Percentiles rank a stretch among this genome's conserved stretches.
phyloP scores from a whole-genome alignment of 1,140 invertebrate species.

The Drosophila leontia region DNA sequence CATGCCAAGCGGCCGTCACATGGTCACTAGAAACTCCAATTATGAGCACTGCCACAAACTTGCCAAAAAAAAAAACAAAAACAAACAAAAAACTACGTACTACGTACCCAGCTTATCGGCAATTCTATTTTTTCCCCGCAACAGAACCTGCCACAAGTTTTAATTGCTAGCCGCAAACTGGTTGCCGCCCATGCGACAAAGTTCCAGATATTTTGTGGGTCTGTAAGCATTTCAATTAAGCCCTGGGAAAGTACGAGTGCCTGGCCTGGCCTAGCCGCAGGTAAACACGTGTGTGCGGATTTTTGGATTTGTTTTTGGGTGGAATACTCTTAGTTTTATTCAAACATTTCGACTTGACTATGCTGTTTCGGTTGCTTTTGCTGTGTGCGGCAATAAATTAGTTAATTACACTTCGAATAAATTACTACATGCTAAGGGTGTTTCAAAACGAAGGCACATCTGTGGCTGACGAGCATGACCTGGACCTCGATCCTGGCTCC shows the following conservation, averaged over 20 bases:
- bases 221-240: constrained; percentile 50
- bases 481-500: constrained; percentile 13
- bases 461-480: constrained; percentile 36
- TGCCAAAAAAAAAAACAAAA: constrained; percentile 43
- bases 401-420: constrained; percentile 75
- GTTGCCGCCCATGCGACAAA: constrained; percentile 45
- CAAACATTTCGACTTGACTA: constrained; percentile 64
- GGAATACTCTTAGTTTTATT: constrained; percentile 68
- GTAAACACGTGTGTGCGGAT: constrained; percentile 40
- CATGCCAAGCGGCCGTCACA: constrained; percentile 62
- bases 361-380: constrained; percentile 24
- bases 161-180: constrained; percentile 62
- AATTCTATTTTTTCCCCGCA: constrained; percentile 6
- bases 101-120: constrained; percentile 28
- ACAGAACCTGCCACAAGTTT: constrained; percentile 63
- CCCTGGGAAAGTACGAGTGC: constrained; percentile 61
- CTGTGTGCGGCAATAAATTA: constrained; percentile 69
- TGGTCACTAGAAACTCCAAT: constrained; percentile 58
- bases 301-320: constrained; percentile 32
- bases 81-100: constrained; percentile 5
- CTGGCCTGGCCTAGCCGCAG: constrained; percentile 30
- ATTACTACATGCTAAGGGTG: constrained; percentile 66
- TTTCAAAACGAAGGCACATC: constrained; percentile 76
- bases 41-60: constrained; percentile 47
- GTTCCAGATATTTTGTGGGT: constrained; percentile 56